phyloP scores from a whole-genome alignment of 64 coral and sea anemone genomes.

The Stichodactyla mertensii region DNA sequence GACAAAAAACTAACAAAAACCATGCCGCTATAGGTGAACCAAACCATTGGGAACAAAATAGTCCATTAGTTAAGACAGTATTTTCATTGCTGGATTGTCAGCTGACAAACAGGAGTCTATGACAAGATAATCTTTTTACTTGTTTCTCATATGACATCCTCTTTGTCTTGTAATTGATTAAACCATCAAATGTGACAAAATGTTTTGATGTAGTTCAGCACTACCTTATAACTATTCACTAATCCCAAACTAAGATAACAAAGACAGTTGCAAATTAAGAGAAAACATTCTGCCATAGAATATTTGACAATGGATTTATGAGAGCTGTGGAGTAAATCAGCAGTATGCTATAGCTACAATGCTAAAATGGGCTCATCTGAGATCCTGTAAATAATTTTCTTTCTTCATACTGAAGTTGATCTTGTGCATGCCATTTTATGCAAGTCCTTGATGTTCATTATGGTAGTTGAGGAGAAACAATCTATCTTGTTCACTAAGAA shows the following conservation, averaged over 20 bases:
- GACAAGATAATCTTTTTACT: background rate
- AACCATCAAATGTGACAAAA: background rate
- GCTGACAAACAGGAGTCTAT: background rate
- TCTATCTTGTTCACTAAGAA: background rate
- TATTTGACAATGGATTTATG: background rate
- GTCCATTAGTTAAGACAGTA: background rate
- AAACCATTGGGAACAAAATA: background rate
- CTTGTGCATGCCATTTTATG: background rate
- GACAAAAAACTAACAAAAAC: no score
- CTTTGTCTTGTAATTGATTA: background rate
- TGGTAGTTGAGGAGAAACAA: background rate
- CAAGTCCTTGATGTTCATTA: background rate
- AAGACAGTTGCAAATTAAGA: background rate
- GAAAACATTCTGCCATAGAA: background rate
- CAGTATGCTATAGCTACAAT: background rate
- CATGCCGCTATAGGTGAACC: background rate
- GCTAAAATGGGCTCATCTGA: background rate
- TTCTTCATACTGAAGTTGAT: background rate
- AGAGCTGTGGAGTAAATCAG: background rate
- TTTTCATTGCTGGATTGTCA: background rate
- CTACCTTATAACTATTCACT: background rate
- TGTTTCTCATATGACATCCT: background rate
- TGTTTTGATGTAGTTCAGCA: background rate
- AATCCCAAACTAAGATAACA: conserved; percentile 3
- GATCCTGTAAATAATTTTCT: conserved; percentile 17